A percentile compares a stretch with the other conserved stretches of the same genome.
phyloP scores from a whole-genome alignment of 1,140 invertebrate genomes.

The Neomicropteryx cornuta region DNA sequence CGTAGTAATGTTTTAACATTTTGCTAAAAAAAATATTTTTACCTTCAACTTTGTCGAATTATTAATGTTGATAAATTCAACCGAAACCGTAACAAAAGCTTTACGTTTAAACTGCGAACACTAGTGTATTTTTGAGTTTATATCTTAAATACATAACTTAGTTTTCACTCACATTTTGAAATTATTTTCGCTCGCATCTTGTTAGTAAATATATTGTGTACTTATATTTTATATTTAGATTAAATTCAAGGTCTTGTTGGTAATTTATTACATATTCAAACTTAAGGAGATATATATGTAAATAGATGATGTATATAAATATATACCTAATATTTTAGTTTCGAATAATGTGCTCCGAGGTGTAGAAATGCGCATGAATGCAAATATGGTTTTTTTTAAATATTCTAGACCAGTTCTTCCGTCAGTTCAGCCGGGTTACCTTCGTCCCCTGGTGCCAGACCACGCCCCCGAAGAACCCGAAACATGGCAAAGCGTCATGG shows the following conservation, averaged over 20 bases:
- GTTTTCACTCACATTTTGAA: too few relatives aligned
- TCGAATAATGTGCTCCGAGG: background rate
- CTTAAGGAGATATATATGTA: background rate
- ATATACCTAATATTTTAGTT: background rate
- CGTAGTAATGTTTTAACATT: too few relatives aligned
- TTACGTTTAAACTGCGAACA: too few relatives aligned
- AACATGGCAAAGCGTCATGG: conserved; percentile 81
- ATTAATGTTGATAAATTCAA: too few relatives aligned
- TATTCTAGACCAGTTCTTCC: conserved; percentile 65
- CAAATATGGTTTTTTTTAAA: conserved; percentile 8
- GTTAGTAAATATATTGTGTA: too few relatives aligned
- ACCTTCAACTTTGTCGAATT: too few relatives aligned
- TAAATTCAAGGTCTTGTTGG: background rate
- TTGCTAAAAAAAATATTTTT: too few relatives aligned
- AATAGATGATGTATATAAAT: background rate
- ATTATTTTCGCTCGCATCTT: too few relatives aligned
- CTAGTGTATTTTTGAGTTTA: too few relatives aligned
- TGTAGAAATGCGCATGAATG: background rate
- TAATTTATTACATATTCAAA: too few relatives aligned
- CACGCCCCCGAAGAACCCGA: conserved; percentile 73
- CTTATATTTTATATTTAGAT: background rate
- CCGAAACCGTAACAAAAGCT: too few relatives aligned
- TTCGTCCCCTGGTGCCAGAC: conserved; percentile 72
- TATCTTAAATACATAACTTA: too few relatives aligned
- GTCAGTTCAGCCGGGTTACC: conserved; percentile 71